Evolutionary conservation across 2,888 invertebrate genomes (phyloP), one percentile per base, ranked within the genome.

Genomic region (Antheraea yamamai): DNA sequence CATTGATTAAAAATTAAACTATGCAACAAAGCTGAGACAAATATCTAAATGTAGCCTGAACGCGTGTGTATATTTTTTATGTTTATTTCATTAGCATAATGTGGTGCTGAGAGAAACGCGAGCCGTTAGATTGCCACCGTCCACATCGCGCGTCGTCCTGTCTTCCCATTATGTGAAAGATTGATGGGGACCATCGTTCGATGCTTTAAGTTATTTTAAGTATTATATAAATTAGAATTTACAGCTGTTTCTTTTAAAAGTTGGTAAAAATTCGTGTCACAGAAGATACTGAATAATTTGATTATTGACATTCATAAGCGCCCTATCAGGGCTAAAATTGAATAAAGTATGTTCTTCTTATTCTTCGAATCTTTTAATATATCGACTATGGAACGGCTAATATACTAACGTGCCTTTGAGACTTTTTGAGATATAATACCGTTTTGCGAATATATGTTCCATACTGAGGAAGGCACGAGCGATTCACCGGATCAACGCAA

Each of bases 121-220:
- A 84, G 86, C 91, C 89, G 87, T 91, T 73, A 76, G 73, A 73
- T 78, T 70, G 78, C 51, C 73, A 79, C 80, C 86, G 85, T 88
- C 87, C 90, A 86, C 84, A 85, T 87, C 61, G 61, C 12, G 10
- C 61, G n/a, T 86, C 89, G 84, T 77, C 80, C 82, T 85, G 88
- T 88, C 89, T 86, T 81, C 88, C 89, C 87, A 88, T 91, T 91
- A 90, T 79, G 76, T 75, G 77, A 75, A 79, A 84, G 88, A 90
- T 87, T 83, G 89, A 90, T 87, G 88, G 81, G 82, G 83, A 82
- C 83, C 85, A 85, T 87, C 84, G 78, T 78, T 80, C 82, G 77
- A 79, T 82, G 82, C 83, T 84, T 82, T 83, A 86, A 87, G 87
- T 86, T 87, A 83, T 76, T 76, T 76, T 76, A 76, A 75, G 76